phyloP scores from a whole-genome alignment of 2,888 invertebrate species.

The Agonum fuliginosum region DNA sequence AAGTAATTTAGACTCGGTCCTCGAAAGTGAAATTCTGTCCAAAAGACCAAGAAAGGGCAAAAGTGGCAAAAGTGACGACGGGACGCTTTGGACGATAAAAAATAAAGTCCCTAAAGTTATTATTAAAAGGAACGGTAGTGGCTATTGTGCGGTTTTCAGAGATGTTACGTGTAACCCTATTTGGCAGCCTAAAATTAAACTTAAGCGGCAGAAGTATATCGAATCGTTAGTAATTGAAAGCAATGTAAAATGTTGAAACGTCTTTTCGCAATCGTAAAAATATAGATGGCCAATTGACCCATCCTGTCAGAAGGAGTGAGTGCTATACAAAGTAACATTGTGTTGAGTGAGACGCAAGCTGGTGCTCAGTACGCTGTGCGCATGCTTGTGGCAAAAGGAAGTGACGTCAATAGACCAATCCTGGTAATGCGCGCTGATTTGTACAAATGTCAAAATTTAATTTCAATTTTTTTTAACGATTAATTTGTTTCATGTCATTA shows the following conservation, averaged over 20 bases:
- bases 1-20: conserved; percentile 41
- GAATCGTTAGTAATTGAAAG: conserved; percentile 28
- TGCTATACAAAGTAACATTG: too few relatives aligned
- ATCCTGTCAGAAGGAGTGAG: too few relatives aligned
- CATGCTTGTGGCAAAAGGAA: too few relatives aligned
- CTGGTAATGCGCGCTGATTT: too few relatives aligned
- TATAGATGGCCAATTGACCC: too few relatives aligned
- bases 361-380: too few relatives aligned
- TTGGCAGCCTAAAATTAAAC: conserved; percentile 48
- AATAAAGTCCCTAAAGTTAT: conserved; percentile 55
- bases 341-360: too few relatives aligned
- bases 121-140: conserved; percentile 46
- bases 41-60: neutral
- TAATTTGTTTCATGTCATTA: too few relatives aligned
- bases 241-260: conserved; percentile 1
- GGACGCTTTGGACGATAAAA: conserved; percentile 37
- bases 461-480: too few relatives aligned
- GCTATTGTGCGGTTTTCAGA: conserved; percentile 52
- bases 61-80: conserved; percentile 11
- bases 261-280: conserved; percentile 27
- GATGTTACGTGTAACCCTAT: conserved; percentile 45
- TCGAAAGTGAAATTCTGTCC: neutral
- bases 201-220: conserved; percentile 40
- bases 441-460: too few relatives aligned
- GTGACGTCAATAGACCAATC: too few relatives aligned